A percentile compares a stretch with the other conserved stretches of the same genome.
Evolutionary conservation across 2,797 vertebrate genomes (phyloP).

Genomic region (Odontamblyopus lacepedii): DNA sequence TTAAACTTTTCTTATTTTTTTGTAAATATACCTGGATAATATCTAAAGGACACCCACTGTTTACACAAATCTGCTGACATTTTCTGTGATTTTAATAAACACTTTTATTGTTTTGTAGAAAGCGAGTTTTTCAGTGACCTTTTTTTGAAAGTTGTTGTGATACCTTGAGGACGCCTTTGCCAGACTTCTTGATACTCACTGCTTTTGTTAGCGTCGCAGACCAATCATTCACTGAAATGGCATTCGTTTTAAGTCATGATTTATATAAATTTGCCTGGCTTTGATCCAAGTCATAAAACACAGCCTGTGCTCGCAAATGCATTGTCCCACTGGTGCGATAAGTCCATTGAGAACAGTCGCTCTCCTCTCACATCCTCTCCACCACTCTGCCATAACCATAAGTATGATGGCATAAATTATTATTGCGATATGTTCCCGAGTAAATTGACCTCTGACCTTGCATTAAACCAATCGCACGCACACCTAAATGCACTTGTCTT

Average conservation of each 20-base stretch:
- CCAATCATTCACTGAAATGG: slow-evolving; percentile 13
- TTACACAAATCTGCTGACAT: not conserved
- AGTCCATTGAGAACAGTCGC: slow-evolving; percentile 19
- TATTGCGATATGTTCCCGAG: slow-evolving; percentile 34
- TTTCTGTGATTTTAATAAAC: slow-evolving; percentile 9
- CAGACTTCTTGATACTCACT: slow-evolving; percentile 7
- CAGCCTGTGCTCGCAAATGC: not conserved
- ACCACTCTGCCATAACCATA: slow-evolving; percentile 9
- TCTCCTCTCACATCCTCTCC: slow-evolving; percentile 12
- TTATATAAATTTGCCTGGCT: slow-evolving; percentile 23
- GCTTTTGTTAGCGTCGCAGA: slow-evolving; percentile 14
- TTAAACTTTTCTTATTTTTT: not conserved
- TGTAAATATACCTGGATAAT: not conserved
- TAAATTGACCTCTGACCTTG: slow-evolving; percentile 51
- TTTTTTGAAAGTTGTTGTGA: not conserved
- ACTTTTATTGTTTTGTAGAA: slow-evolving; percentile 7
- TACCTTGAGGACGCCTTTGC: slow-evolving; percentile 8
- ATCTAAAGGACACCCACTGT: slow-evolving; percentile 1
- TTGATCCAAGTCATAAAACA: slow-evolving; percentile 34
- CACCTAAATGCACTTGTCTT: slow-evolving; percentile 45
- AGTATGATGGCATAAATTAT: slow-evolving; percentile 15
- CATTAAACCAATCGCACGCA: slow-evolving; percentile 27
- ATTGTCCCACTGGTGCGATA: slow-evolving; percentile 29
- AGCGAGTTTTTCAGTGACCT: not conserved
- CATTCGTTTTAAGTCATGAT: slow-evolving; percentile 36